Evolutionary conservation across 2,113 vertebrate species (phyloP), one percentile per base, ranked within the genome.

Genomic region (Pygathrix nemaeus): DNA sequence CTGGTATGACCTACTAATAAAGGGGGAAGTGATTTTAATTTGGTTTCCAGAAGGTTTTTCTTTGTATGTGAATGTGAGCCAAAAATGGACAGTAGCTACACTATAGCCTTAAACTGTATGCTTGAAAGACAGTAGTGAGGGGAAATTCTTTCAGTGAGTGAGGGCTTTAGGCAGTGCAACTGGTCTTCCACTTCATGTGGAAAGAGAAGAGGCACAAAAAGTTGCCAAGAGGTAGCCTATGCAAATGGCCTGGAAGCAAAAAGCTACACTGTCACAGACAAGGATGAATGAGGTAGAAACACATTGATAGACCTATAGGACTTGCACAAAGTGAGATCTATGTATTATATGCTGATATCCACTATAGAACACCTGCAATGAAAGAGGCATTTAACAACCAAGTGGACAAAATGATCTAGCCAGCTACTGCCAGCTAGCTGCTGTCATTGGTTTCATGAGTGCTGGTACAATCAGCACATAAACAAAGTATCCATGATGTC

Each of bases 31-130:
- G 30, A 20, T 32, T 5, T 9, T 14, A 59, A 18, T 59, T 55
- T 16, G 10, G 20, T 45, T 87, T 86, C 27, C 57, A 35, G 32
- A 82, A 88, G 18, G 2, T 9, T 57, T 57, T 1, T 76, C 48
- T 79, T 59, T 35, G 11, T 32, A 38, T 20, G 6, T 43, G 35
- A 79, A 12, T 76, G 11, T 9, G 14, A 57, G 20, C 2, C 50
- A 43, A 43, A 43, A 18, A 59, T 8, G 12, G 17, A 82, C 2
- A 68, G 48, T 35, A 27, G 35, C 80, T 92, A 9, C 18, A 13
- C n/a, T 84, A 3, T 4, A 43, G 73, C 32, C 2, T 75, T 55
- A 45, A 0, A 45, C 2, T 0, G 2, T 20, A 14, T 6, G 11
- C 14, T 72, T 40, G 45, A 43, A 81, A 70, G 10, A 72, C 8